A percentile compares a stretch with the other conserved stretches of the same genome.
phyloP scores from a whole-genome alignment of 2,113 vertebrate genomes.

The Sterna hirundo region DNA sequence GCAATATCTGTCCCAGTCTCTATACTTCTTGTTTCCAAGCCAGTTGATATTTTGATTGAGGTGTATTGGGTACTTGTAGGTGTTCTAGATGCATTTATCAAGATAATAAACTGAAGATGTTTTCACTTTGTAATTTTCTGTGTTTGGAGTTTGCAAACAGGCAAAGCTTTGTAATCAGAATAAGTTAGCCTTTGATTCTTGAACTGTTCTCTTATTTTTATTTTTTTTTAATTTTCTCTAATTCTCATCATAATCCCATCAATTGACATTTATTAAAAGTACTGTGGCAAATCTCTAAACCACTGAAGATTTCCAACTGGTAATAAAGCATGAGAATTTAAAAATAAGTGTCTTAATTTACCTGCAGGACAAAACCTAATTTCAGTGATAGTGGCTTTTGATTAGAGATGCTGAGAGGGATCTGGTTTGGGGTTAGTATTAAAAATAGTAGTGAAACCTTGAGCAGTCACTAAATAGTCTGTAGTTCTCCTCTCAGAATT shows the following conservation, averaged over 20 bases:
- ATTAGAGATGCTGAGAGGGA: neutral
- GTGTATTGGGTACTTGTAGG: neutral
- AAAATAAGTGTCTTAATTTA: neutral
- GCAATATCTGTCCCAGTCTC: neutral
- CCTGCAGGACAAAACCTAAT: neutral
- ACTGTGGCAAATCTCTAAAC: neutral
- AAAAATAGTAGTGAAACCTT: neutral
- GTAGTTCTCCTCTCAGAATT: neutral
- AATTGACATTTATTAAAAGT: neutral
- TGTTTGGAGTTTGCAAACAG: neutral
- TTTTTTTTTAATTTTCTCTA: neutral
- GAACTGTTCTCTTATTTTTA: neutral
- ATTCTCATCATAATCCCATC: neutral
- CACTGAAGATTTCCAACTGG: neutral
- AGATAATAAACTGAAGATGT: neutral
- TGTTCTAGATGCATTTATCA: neutral
- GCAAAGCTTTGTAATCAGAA: neutral
- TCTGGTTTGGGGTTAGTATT: neutral
- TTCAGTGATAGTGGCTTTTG: slow-evolving; percentile 13
- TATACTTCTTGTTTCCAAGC: neutral
- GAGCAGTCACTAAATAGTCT: neutral
- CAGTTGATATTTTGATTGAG: neutral
- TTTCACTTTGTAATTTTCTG: neutral
- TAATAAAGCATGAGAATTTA: neutral
- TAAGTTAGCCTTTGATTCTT: neutral